These are phyloP conservation scores for Silvanus unidentatus DNA, from an alignment of 2,888 invertebrate genomes.

Conservation along the genomic window DNA sequence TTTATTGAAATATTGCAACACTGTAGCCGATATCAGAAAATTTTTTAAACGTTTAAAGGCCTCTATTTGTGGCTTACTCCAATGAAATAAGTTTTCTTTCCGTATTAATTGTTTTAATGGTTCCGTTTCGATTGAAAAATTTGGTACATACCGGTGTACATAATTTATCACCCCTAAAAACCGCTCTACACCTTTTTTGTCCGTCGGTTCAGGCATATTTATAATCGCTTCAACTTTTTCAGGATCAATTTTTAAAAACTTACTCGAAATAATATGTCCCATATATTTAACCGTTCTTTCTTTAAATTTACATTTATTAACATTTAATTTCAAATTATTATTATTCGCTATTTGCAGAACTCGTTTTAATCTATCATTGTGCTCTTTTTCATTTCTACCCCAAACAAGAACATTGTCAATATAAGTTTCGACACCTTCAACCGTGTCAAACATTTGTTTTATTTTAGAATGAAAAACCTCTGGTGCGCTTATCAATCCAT, in stretches of 20 bases:
- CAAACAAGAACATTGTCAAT: conserved; percentile 20
- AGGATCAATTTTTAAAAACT: conserved; percentile 18
- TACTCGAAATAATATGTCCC: conserved; percentile 20
- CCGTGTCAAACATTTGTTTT: conserved; percentile 7
- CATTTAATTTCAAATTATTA: conserved; percentile 21
- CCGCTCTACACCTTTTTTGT: conserved; percentile 24
- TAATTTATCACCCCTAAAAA: conserved; percentile 31
- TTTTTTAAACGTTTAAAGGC: conserved; percentile 8
- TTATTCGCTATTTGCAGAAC: conserved; percentile 18
- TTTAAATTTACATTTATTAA: conserved; percentile 22
- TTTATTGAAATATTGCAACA: conserved; percentile 8
- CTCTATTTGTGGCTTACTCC: conserved; percentile 4
- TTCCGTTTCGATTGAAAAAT: conserved; percentile 15
- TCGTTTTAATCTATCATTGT: conserved; percentile 16
- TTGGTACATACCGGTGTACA: conserved; percentile 19
- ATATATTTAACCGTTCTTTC: conserved; percentile 21
- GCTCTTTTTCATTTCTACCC: conserved; percentile 12
- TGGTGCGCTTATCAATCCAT: conserved; percentile 10
- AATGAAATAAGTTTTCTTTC: conserved; percentile 7
- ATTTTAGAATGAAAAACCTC: conserved; percentile 12
- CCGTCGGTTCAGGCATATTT: conserved; percentile 21
- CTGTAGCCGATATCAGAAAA: not conserved
- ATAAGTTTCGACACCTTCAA: conserved; percentile 17
- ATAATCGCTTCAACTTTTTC: conserved; percentile 23
- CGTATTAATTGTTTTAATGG: conserved; percentile 12